These are phyloP conservation scores for Leptoclinus maculatus DNA, from an alignment of 2,797 vertebrate genomes.

Conservation along the genomic window DNA sequence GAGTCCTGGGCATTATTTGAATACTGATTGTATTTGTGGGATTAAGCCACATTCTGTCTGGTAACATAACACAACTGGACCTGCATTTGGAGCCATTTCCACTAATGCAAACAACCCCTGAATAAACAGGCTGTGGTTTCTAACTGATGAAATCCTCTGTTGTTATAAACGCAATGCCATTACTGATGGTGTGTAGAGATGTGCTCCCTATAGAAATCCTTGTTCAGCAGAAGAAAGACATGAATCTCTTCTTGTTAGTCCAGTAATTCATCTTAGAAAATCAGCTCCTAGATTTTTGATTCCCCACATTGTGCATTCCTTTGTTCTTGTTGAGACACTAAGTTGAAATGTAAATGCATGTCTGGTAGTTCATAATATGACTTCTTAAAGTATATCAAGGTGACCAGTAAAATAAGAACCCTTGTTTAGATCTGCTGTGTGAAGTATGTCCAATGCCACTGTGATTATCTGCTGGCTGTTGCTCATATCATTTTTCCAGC, in stretches of 20 bases:
- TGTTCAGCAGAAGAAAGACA: conserved; percentile 3
- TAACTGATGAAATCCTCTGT: conserved; percentile 11
- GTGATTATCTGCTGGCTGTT: conserved; percentile 54
- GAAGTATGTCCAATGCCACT: conserved; percentile 51
- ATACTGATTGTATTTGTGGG: conserved; percentile 44
- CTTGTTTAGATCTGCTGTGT: conserved; percentile 32
- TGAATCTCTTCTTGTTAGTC: neutral
- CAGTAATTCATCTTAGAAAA: conserved; percentile 15
- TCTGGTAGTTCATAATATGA: conserved; percentile 10
- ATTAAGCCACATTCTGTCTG: conserved; percentile 43
- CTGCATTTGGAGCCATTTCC: conserved; percentile 31
- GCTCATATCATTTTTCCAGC: conserved; percentile 37
- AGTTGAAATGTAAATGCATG: conserved; percentile 22
- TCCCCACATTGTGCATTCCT: neutral
- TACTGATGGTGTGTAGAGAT: conserved; percentile 3
- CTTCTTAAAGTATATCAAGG: conserved; percentile 39
- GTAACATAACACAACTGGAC: conserved; percentile 51
- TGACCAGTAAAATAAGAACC: conserved; percentile 37
- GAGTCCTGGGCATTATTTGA: conserved; percentile 45
- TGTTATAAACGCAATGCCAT: conserved; percentile 11
- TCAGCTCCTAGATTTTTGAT: neutral
- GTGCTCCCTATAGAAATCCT: neutral
- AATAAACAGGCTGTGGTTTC: conserved; percentile 36
- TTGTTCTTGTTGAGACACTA: neutral
- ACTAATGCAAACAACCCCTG: conserved; percentile 48